These are phyloP conservation scores for Etheostoma nigrum DNA, from an alignment of 2,797 vertebrate genomes.

Conservation along the genomic window DNA sequence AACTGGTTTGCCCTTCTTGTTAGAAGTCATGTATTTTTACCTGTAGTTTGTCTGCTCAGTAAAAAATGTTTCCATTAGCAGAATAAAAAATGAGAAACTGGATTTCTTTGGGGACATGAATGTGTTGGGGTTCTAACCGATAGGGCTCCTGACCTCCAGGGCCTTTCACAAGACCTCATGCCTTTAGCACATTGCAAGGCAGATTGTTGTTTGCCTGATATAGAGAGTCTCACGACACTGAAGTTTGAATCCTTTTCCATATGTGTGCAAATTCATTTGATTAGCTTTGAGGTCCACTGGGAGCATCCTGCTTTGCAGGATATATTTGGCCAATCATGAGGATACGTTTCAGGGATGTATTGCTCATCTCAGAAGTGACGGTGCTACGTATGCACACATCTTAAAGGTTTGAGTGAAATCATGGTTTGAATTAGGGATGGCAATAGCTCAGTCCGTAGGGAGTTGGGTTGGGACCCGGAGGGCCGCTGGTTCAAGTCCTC, in stretches of 20 bases:
- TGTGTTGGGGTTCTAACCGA: background rate
- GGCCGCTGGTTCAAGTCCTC: too few relatives aligned
- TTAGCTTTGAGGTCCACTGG: background rate
- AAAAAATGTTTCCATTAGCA: slow-evolving; percentile 7
- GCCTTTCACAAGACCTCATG: background rate
- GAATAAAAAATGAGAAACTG: slow-evolving; percentile 2
- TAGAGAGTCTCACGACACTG: background rate
- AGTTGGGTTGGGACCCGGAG: too few relatives aligned
- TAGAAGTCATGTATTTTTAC: slow-evolving; percentile 1
- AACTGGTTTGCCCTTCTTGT: background rate
- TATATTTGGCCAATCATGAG: background rate
- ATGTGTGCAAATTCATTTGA: slow-evolving; percentile 52
- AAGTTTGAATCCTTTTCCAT: slow-evolving; percentile 30
- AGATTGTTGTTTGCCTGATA: background rate
- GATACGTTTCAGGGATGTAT: slow-evolving; percentile 10
- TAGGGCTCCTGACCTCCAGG: slow-evolving; percentile 5
- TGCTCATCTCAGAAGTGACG: slow-evolving; percentile 12
- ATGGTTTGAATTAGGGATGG: background rate
- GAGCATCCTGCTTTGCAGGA: slow-evolving; percentile 5
- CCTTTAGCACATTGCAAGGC: background rate
- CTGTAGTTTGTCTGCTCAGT: background rate
- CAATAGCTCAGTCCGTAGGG: too few relatives aligned
- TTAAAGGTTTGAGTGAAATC: background rate
- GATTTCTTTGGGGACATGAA: slow-evolving; percentile 32
- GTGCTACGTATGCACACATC: background rate